Percentiles rank a stretch among this genome's conserved stretches.
Conservation (phyloP, 2,797 vertebrate species). For the Neomorphus geoffroyi region DNA sequence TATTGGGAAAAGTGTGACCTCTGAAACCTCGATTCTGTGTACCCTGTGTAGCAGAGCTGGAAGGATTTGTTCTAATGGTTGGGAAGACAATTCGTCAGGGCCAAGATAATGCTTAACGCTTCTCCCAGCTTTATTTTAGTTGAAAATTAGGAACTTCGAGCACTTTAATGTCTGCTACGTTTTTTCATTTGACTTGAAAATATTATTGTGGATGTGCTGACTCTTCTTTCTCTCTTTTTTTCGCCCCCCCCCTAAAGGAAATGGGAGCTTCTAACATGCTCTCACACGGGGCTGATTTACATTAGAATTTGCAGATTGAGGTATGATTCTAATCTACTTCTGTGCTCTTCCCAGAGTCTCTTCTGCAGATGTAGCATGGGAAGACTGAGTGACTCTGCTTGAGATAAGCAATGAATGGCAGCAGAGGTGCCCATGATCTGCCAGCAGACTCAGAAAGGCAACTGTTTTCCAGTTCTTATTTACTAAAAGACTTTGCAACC, state of each 20-base stretch:
- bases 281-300: neutral
- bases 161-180: neutral
- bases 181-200: neutral
- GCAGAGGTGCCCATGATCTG: neutral
- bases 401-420: neutral
- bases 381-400: neutral
- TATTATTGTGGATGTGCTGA: neutral
- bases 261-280: neutral
- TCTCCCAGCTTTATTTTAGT: neutral
- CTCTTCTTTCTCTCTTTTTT: neutral
- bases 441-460: neutral
- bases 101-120: neutral
- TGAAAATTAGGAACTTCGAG: neutral
- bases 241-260: neutral
- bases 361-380: neutral
- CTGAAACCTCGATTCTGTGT: neutral
- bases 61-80: neutral
- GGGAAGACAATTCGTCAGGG: neutral
- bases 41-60: neutral
- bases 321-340: neutral
- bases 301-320: neutral
- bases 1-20: neutral
- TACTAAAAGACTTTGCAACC: neutral
- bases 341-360: neutral
- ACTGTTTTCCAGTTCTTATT: neutral